phyloP scores from a whole-genome alignment of 2,888 invertebrate genomes.

The Hanleya hanleyi region DNA sequence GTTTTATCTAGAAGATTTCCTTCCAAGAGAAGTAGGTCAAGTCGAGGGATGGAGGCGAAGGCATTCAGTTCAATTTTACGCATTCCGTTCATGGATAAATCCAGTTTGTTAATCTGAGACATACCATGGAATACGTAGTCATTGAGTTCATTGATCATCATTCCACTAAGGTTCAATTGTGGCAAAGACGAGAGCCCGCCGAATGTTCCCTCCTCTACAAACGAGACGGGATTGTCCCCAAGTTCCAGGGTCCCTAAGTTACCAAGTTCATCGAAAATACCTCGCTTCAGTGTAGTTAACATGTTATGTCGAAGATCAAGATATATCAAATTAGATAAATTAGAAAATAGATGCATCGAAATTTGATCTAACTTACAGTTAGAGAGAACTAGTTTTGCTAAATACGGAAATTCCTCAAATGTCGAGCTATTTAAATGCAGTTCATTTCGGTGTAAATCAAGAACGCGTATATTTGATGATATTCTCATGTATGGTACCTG shows the following conservation, averaged over 20 bases:
- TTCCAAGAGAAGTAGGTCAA: conserved; percentile 8
- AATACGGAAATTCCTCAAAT: not conserved
- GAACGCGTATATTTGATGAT: not conserved
- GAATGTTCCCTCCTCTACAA: not conserved
- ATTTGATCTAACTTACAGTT: not conserved
- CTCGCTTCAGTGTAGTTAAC: not conserved
- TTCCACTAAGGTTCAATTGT: not conserved
- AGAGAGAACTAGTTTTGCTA: not conserved
- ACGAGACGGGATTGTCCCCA: not conserved
- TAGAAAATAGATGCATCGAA: not conserved
- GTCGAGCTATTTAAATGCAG: not conserved
- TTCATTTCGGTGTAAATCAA: not conserved
- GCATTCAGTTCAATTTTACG: conserved; percentile 18
- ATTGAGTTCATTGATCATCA: not conserved
- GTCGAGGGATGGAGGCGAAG: conserved; percentile 11
- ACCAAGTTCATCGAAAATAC: not conserved
- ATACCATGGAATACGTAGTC: not conserved
- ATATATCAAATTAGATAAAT: not conserved
- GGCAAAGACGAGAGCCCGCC: not conserved
- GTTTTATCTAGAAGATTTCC: not conserved
- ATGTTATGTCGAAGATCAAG: not conserved
- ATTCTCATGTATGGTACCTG: not conserved
- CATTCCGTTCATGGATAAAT: conserved; percentile 32
- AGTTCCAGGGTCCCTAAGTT: not conserved
- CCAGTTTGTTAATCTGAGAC: conserved; percentile 14